phyloP scores from a whole-genome alignment of 1,140 invertebrate species.

The Drosophila bocki region DNA sequence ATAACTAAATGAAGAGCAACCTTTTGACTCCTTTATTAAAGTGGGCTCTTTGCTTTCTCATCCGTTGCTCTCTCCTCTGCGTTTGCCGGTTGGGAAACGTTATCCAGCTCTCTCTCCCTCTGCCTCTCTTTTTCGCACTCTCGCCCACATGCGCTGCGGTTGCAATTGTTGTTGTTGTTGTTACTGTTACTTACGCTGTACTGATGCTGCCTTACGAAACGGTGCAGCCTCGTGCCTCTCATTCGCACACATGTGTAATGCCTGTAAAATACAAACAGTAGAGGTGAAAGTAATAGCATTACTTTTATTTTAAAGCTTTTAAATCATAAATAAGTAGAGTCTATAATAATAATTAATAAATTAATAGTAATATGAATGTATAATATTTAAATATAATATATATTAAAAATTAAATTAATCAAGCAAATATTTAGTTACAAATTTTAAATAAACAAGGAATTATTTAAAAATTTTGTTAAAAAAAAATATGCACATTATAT shows the following conservation, averaged over 20 bases:
- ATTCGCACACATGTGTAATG: neutral
- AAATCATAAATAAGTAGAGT: neutral
- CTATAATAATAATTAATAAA: neutral
- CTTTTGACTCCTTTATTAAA: neutral
- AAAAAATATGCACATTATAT: no score
- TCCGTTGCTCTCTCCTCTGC: neutral
- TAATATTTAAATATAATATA: neutral
- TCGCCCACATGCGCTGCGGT: conserved; percentile 27
- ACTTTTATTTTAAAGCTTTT: neutral
- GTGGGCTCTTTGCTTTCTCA: neutral
- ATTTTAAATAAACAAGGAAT: no score
- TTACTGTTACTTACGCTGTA: conserved; percentile 1
- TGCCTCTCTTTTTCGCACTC: conserved; percentile 9
- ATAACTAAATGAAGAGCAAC: neutral
- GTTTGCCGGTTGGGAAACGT: conserved; percentile 31
- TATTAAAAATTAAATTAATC: neutral
- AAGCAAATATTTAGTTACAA: neutral
- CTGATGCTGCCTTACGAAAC: conserved; percentile 61
- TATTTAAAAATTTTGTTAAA: neutral
- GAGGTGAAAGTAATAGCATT: conserved; percentile 3
- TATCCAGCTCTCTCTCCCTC: conserved; percentile 1
- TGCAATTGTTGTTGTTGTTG: conserved; percentile 26
- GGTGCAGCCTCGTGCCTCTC: conserved; percentile 49
- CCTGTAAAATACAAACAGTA: conserved; percentile 1
- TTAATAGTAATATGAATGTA: neutral